These are phyloP conservation scores for Amorpha juglandis DNA, from an alignment of 2,888 invertebrate genomes.

Conservation along the genomic window DNA sequence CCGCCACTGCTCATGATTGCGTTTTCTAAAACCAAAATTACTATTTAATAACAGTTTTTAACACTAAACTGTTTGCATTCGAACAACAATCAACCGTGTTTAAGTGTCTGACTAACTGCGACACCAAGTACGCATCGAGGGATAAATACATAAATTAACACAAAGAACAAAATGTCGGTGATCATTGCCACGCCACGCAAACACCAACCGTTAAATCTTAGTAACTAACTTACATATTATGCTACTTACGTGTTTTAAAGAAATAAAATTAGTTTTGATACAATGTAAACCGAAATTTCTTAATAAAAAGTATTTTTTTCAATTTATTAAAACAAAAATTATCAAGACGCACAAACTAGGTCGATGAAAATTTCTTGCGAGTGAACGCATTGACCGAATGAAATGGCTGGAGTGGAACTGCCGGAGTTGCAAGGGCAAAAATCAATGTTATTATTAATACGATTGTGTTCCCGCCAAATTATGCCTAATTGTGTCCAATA, in stretches of 20 bases:
- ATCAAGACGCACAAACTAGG: constrained; percentile 37
- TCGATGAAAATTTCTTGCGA: constrained; percentile 38
- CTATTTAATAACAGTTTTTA: constrained; percentile 10
- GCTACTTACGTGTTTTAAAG: constrained; percentile 66
- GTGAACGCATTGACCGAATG: constrained; percentile 36
- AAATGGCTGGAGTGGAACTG: constrained; percentile 1
- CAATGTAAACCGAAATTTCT: constrained; percentile 60
- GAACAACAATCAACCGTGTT: neutral
- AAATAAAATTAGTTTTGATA: constrained; percentile 55
- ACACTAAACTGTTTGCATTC: neutral
- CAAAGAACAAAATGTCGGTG: constrained; percentile 80
- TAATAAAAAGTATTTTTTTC: constrained; percentile 54
- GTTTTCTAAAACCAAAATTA: constrained; percentile 48
- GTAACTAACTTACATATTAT: constrained; percentile 37
- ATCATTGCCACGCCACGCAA: constrained; percentile 77
- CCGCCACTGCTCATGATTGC: constrained; percentile 80
- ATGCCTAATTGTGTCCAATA: too few species aligned
- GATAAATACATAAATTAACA: constrained; percentile 67
- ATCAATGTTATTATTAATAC: neutral
- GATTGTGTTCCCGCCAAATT: neutral
- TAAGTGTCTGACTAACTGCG: constrained; percentile 24
- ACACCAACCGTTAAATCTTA: constrained; percentile 41
- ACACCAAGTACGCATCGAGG: constrained; percentile 24
- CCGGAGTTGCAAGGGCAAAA: constrained; percentile 26
- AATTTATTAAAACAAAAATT: constrained; percentile 41